A percentile compares a stretch with the other conserved stretches of the same genome.
phyloP scores from a whole-genome alignment of 2,113 vertebrate species.

The Origma solitaria region DNA sequence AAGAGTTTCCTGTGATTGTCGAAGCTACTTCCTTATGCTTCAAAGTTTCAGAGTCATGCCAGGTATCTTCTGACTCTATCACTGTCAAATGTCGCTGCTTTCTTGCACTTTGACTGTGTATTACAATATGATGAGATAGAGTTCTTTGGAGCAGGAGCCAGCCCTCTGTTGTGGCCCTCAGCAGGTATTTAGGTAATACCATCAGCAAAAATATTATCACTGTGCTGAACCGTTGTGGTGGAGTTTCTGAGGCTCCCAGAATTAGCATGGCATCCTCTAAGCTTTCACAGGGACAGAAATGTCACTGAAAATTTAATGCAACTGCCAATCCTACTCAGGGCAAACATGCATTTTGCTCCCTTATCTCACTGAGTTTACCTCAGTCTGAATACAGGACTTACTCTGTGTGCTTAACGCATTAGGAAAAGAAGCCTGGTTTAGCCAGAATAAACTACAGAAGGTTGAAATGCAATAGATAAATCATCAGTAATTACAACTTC shows the following conservation, averaged over 20 bases:
- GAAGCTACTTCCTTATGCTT: not conserved
- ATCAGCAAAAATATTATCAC: not conserved
- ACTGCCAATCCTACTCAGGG: not conserved
- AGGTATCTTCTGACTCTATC: not conserved
- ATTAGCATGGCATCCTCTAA: not conserved
- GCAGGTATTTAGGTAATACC: not conserved
- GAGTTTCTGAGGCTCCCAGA: not conserved
- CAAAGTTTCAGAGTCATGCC: not conserved
- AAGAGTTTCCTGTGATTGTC: not conserved
- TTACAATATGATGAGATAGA: not conserved
- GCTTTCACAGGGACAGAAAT: not conserved
- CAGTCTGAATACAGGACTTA: not conserved
- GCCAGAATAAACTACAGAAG: not conserved
- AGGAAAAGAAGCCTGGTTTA: not conserved
- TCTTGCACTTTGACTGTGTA: not conserved
- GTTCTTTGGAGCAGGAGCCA: not conserved
- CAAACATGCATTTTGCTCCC: not conserved
- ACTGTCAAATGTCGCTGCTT: not conserved
- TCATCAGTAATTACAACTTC: not conserved
- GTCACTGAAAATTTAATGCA: not conserved
- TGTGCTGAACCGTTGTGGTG: not conserved
- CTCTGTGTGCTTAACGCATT: not conserved
- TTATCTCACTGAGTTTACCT: not conserved
- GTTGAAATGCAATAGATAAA: not conserved
- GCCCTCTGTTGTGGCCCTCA: no score